phyloP scores from a whole-genome alignment of 2,113 vertebrate genomes.

The Tachysurus fulvidraco region DNA sequence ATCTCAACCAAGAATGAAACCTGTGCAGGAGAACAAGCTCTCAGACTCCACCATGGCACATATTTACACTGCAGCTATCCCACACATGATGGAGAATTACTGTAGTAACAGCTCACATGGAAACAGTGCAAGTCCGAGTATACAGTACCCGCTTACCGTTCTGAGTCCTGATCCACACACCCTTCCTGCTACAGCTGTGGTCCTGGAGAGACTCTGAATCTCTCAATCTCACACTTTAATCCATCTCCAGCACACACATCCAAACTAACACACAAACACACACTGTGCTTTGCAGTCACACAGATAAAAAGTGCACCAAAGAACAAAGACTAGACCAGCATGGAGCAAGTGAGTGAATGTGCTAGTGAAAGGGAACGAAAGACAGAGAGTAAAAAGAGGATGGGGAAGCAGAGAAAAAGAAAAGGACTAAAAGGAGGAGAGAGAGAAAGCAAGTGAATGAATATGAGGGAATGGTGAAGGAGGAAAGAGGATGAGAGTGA shows the following conservation, averaged over 20 bases:
- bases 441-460: conserved; percentile 30
- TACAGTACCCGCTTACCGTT: conserved; percentile 30
- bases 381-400: not conserved
- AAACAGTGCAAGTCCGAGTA: not conserved
- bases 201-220: conserved; percentile 6
- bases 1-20: conserved; percentile 15
- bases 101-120: conserved; percentile 7
- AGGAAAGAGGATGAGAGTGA: conserved; percentile 41
- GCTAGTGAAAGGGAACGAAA: not conserved
- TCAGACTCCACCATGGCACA: not conserved
- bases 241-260: conserved; percentile 13
- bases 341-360: conserved; percentile 17
- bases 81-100: conserved; percentile 13
- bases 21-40: conserved; percentile 16
- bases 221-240: conserved; percentile 32
- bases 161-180: conserved; percentile 22
- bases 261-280: not conserved
- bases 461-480: conserved; percentile 22
- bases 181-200: conserved; percentile 5
- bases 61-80: conserved; percentile 22
- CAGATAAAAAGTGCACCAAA: conserved; percentile 30
- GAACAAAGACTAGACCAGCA: conserved; percentile 35
- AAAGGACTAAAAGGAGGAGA: not conserved
- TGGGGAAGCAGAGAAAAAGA: conserved; percentile 13
- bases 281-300: conserved; percentile 15